Conservation (phyloP, 2,113 vertebrate species). For the Cranoglanis bouderius region DNA sequence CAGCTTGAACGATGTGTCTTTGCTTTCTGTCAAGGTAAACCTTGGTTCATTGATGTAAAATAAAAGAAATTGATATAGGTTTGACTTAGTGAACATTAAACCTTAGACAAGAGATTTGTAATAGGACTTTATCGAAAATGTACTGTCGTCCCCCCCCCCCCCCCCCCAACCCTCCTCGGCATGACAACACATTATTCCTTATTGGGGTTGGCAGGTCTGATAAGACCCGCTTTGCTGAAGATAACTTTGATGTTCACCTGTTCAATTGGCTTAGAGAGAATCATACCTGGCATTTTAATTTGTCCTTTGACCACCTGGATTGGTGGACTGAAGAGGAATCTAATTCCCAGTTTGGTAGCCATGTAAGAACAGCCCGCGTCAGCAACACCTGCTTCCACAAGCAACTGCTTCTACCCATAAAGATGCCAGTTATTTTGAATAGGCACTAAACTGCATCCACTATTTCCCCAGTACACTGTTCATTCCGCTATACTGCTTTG, state of each 20-base stretch:
- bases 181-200: neutral
- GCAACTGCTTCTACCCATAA: neutral
- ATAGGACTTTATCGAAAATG: neutral
- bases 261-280: neutral
- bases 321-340: neutral
- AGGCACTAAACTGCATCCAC: neutral
- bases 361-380: neutral
- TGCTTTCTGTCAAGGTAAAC: too few relatives aligned
- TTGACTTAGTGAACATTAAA: too few relatives aligned
- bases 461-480: neutral
- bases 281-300: neutral
- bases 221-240: neutral
- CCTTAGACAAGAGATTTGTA: neutral
- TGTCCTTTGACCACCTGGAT: neutral
- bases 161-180: neutral
- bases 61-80: too few relatives aligned
- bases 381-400: neutral
- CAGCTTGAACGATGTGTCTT: neutral
- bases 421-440: neutral
- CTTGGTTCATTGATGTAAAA: too few relatives aligned
- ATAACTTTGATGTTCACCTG: neutral
- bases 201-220: neutral
- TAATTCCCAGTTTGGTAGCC: neutral
- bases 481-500: neutral
- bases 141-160: too few relatives aligned